Conservation (phyloP, 2,797 vertebrate genomes). For the Cheirogaleus major region DNA sequence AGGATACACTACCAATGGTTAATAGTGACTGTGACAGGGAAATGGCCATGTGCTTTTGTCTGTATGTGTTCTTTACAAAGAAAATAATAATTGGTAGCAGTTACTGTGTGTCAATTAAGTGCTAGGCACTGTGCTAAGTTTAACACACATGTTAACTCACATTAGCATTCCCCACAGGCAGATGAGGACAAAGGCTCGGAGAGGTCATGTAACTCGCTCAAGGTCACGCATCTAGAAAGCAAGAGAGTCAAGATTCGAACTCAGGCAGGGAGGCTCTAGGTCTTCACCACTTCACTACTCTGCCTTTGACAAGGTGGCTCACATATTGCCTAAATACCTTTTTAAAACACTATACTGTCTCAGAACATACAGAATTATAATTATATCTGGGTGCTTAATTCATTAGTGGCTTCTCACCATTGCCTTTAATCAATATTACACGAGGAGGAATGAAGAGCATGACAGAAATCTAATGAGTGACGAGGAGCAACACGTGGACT, state of each 20-base stretch:
- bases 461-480: neutral
- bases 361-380: neutral
- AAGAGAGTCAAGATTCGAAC: neutral
- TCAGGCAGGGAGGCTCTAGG: neutral
- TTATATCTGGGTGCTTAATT: neutral
- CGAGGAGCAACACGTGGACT: neutral
- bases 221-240: neutral
- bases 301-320: neutral
- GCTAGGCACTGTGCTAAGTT: neutral
- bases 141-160: neutral
- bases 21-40: neutral
- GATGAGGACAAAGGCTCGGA: neutral
- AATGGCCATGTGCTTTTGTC: neutral
- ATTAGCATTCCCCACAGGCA: neutral
- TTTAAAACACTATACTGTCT: slow-evolving; percentile 7
- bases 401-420: neutral
- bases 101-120: neutral
- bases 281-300: neutral
- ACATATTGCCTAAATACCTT: neutral
- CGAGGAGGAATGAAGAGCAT: neutral
- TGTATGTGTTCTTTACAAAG: neutral
- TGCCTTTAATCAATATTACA: neutral
- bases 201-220: neutral
- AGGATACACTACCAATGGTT: neutral
- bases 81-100: neutral